phyloP scores from a whole-genome alignment of 2,113 vertebrate genomes.

The Eulacestoma nigropectus region DNA sequence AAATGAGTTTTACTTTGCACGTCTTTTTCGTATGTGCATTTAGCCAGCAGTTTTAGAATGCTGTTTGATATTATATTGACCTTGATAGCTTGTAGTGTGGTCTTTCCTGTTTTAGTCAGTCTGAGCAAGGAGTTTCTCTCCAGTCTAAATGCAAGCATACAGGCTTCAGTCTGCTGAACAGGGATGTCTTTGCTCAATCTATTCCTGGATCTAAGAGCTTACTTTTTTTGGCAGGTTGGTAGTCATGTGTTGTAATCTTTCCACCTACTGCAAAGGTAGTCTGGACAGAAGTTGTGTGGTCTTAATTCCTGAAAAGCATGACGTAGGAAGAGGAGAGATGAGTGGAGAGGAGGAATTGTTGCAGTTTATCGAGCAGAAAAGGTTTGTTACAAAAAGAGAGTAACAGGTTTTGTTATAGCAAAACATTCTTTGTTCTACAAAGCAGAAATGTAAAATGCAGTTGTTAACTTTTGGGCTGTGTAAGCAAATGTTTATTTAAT shows the following conservation, averaged over 20 bases:
- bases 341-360: not conserved
- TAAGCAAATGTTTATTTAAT: not conserved
- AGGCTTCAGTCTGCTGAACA: not conserved
- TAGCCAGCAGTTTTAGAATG: not conserved
- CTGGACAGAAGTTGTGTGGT: not conserved
- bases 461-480: not conserved
- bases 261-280: not conserved
- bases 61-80: not conserved
- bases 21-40: not conserved
- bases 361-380: not conserved
- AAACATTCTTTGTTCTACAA: not conserved
- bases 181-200: not conserved
- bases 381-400: not conserved
- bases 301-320: not conserved
- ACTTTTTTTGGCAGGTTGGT: not conserved
- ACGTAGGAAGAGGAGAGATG: not conserved
- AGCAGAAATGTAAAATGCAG: not conserved
- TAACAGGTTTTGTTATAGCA: not conserved
- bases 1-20: not conserved
- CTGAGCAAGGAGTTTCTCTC: not conserved
- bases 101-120: not conserved
- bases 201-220: not conserved
- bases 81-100: not conserved
- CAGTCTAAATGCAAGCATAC: not conserved
- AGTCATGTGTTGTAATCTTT: not conserved